A percentile compares a stretch with the other conserved stretches of the same genome.
Conservation (phyloP, 1,140 invertebrate genomes). For the Anastrepha obliqua region DNA sequence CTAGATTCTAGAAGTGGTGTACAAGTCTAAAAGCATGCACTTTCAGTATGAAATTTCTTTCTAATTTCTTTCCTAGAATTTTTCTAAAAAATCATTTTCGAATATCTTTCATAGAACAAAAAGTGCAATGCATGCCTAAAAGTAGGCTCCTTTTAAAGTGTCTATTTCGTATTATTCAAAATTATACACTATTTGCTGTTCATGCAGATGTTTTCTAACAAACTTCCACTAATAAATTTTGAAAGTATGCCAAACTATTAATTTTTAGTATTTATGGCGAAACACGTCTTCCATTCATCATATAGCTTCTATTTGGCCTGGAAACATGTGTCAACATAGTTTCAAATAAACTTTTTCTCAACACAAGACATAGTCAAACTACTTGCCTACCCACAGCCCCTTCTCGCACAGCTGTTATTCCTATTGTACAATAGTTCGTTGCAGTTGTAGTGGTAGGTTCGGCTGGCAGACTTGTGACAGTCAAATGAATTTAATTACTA, state of each 20-base stretch:
- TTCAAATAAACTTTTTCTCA: not conserved
- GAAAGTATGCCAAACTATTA: not conserved
- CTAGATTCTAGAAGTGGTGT: too few species aligned
- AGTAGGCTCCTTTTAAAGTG: too few species aligned
- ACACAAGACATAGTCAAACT: not conserved
- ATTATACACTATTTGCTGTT: too few species aligned
- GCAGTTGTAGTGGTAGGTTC: too few species aligned
- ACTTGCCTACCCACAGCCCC: not conserved
- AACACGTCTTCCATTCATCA: not conserved
- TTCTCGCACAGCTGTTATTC: not conserved
- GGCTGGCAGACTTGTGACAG: not conserved
- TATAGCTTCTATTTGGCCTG: not conserved
- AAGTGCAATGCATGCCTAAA: too few species aligned
- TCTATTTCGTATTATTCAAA: too few species aligned
- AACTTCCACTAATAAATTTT: not conserved
- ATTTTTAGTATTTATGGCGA: not conserved
- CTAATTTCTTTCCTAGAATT: too few species aligned
- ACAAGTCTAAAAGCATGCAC: too few species aligned
- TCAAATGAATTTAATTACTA: conserved; percentile 49
- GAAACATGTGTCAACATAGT: not conserved
- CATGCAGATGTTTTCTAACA: not conserved
- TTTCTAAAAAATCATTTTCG: too few species aligned
- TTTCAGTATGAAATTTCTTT: too few species aligned
- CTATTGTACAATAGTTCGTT: not conserved
- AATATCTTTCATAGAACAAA: too few species aligned